Base-by-base conservation (phyloP, 2,888 invertebrate species). In the Mesorhabditis belari region DNA sequence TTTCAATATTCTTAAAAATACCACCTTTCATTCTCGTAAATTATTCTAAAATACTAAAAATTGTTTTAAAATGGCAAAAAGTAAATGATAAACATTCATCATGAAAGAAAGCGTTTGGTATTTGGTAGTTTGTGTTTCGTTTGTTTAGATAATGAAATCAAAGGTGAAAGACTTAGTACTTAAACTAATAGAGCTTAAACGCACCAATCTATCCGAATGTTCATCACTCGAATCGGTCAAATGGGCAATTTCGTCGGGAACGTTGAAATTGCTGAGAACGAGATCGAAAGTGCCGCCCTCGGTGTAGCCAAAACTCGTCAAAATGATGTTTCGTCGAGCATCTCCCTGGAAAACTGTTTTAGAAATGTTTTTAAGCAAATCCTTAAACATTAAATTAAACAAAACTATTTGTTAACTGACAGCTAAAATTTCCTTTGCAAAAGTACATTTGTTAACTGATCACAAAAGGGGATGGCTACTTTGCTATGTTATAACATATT, bases 221-320 rank as follows among this genome's bases (percentile, higher is more conserved):
- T 74, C 74, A n/a, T 35, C n/a, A 4, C 68, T 64, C 3, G 71
- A 71, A 49, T 71, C 76, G 12, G 71, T 67, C 19, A 69, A 60
- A 49, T 69, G 64, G 52, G 68, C 60, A n/a, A 79, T 75, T 21
- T 68, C 69, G 21, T 79, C 76, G 1, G 79, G 79, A 2, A 79
- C 79, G 17, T 73, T 75, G 63, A 79, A 79, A 63, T 79, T 74
- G 19, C 68, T 57, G 23, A 79, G 62, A 6, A 62, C 61, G 26
- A 79, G 62, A 44, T 73, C 72, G 44, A 79, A 61, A 2, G 77
- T 77, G 21, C 77, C 77, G 24, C 70, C 71, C 3, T 58, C 62
- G 24, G 68, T 68, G 66, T 67, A 79, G 24, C 76, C 79, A 62
- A 79, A 79, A 24, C 71, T 68, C 21, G 76, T 74, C 52, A 79